phyloP scores from a whole-genome alignment of 2,113 vertebrate genomes.

The Rhinoderma darwinii region DNA sequence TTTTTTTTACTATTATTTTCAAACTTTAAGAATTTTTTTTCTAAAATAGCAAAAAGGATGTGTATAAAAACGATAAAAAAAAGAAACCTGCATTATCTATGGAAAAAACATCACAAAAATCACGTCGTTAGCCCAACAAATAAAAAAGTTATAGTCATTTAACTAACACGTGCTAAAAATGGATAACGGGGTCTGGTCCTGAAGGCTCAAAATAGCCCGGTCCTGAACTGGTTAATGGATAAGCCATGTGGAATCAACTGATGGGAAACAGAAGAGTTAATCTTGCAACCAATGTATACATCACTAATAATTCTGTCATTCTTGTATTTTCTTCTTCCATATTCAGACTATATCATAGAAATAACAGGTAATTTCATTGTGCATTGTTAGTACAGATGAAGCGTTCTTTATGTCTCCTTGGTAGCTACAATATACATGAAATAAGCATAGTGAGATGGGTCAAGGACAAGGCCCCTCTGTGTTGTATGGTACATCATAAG shows the following conservation, averaged over 20 bases:
- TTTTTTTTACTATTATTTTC: too few relatives aligned
- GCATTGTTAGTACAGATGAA: not conserved
- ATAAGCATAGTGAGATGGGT: conserved; percentile 21
- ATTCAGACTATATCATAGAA: not conserved
- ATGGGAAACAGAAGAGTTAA: not conserved
- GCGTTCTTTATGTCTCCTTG: conserved; percentile 7
- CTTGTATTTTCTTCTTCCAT: not conserved
- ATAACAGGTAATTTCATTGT: not conserved
- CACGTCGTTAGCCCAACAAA: too few relatives aligned
- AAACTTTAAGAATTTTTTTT: too few relatives aligned
- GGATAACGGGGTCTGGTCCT: too few relatives aligned
- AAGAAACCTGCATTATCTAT: too few relatives aligned
- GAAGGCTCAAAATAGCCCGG: too few relatives aligned
- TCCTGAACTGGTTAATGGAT: too few relatives aligned
- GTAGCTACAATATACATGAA: conserved; percentile 1
- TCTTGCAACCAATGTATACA: not conserved
- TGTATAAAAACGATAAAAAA: too few relatives aligned
- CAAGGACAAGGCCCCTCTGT: conserved; percentile 28
- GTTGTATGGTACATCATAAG: conserved; percentile 11
- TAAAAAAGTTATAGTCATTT: too few relatives aligned
- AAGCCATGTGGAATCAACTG: not conserved
- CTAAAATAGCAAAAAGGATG: too few relatives aligned
- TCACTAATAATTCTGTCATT: not conserved
- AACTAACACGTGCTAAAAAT: too few relatives aligned
- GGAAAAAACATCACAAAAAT: too few relatives aligned